A percentile compares a stretch with the other conserved stretches of the same genome.
These are phyloP conservation scores for Ochropacha duplaris DNA, from an alignment of 2,888 invertebrate species.

Conservation along the genomic window DNA sequence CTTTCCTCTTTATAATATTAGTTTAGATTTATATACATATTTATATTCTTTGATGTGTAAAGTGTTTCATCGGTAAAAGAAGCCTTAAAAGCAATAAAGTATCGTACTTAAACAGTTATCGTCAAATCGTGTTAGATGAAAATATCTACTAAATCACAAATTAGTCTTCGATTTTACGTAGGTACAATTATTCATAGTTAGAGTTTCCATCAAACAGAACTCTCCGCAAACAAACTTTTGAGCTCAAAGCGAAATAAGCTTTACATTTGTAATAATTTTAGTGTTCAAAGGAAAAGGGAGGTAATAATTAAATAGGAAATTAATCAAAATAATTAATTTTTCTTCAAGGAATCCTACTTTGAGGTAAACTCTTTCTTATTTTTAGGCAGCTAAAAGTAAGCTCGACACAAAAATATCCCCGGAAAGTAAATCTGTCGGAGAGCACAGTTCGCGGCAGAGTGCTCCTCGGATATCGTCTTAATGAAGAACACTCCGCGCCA, in stretches of 20 bases:
- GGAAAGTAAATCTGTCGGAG: slow-evolving; percentile 40
- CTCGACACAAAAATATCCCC: slow-evolving; percentile 12
- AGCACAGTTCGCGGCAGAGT: slow-evolving; percentile 41
- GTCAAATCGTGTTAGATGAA: background rate
- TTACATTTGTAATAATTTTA: background rate
- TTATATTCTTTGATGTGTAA: background rate
- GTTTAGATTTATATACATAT: too few relatives aligned
- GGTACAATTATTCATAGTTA: too few relatives aligned
- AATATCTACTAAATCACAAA: too few relatives aligned
- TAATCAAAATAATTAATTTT: background rate
- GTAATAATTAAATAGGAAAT: background rate
- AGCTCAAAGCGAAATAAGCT: background rate
- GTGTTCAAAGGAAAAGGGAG: background rate
- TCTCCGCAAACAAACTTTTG: background rate
- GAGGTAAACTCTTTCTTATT: background rate
- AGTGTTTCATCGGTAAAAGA: background rate
- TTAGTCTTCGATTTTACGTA: too few relatives aligned
- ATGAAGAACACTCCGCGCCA: slow-evolving; percentile 59
- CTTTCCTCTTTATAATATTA: too few relatives aligned
- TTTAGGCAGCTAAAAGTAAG: slow-evolving; percentile 3
- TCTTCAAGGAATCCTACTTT: background rate
- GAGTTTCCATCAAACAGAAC: too few relatives aligned
- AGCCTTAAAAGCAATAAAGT: background rate
- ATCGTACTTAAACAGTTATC: background rate
- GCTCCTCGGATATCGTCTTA: slow-evolving; percentile 55